Evolutionary conservation across 2,797 vertebrate genomes (phyloP).

Genomic region (Catostomus latipinnis): DNA sequence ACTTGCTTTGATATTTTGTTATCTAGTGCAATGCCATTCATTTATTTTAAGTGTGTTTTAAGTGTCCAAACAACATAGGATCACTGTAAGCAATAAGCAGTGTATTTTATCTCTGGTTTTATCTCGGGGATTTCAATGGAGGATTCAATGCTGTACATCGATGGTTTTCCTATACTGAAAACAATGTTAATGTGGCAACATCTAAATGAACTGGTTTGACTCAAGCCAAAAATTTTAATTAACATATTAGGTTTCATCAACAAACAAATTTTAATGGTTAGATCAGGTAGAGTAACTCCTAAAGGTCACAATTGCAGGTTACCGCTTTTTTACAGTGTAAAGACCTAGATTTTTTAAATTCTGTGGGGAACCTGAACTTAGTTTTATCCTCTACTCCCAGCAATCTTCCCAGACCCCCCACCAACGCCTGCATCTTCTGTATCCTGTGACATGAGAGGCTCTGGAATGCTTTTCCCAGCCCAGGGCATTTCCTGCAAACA

Average conservation of each 20-base stretch:
- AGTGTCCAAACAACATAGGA: not conserved
- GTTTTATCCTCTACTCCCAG: not conserved
- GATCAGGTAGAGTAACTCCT: no score
- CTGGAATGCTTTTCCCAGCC: constrained; percentile 50
- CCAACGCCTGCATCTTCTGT: not conserved
- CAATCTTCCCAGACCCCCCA: constrained; percentile 1
- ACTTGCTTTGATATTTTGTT: not conserved
- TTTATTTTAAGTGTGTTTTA: not conserved
- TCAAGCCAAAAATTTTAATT: no score
- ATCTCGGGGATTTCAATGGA: not conserved
- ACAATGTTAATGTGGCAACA: no score
- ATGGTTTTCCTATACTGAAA: no score
- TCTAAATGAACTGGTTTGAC: no score
- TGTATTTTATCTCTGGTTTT: constrained; percentile 4
- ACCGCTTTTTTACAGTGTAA: no score
- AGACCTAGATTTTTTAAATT: no score
- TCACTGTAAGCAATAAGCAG: not conserved
- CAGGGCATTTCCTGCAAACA: constrained; percentile 53
- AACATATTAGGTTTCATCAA: no score
- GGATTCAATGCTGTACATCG: not conserved
- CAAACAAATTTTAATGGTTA: no score
- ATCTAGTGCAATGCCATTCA: no score
- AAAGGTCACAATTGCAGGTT: no score
- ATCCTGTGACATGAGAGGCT: constrained; percentile 39
- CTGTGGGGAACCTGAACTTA: no score